Conservation (phyloP, 2,888 invertebrate genomes). For the Drosophila multiciliata region DNA sequence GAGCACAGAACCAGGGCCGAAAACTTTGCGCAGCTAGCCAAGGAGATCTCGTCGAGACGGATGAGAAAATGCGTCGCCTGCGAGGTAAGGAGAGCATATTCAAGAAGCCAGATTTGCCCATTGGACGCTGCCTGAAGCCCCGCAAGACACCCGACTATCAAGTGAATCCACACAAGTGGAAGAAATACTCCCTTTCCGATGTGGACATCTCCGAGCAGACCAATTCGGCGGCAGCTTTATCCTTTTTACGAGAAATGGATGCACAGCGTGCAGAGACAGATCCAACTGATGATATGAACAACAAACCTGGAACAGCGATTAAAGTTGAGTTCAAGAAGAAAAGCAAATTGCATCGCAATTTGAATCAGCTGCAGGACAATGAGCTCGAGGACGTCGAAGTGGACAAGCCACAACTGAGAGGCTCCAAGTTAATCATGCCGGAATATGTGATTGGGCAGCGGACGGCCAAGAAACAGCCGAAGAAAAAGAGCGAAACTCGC, state of each 20-base stretch:
- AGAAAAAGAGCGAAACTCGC: constrained; percentile 82
- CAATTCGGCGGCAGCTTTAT: constrained; percentile 91
- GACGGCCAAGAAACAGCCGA: constrained; percentile 71
- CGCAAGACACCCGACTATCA: constrained; percentile 85
- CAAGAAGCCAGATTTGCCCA: constrained; percentile 90
- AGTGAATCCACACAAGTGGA: constrained; percentile 93
- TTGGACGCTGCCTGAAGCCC: constrained; percentile 86
- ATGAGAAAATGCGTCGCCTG: constrained; percentile 72
- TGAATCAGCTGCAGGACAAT: constrained; percentile 69
- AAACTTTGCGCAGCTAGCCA: constrained; percentile 35
- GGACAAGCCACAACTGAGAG: constrained; percentile 87
- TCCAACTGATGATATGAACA: constrained; percentile 34
- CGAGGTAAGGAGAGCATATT: constrained; percentile 90
- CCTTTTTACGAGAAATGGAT: constrained; percentile 90
- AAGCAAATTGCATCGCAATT: constrained; percentile 72
- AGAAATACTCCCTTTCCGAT: constrained; percentile 91
- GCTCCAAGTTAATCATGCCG: constrained; percentile 91
- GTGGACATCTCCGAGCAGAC: constrained; percentile 93
- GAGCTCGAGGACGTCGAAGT: constrained; percentile 78
- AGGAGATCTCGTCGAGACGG: constrained; percentile 8
- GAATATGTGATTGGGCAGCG: constrained; percentile 92
- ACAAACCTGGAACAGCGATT: neutral
- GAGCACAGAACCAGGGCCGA: constrained; percentile 77
- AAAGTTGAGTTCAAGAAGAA: constrained; percentile 84
- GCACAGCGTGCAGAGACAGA: constrained; percentile 84